Evolutionary conservation across 2,797 vertebrate genomes (phyloP), one percentile per base, ranked within the genome.

Genomic region (Pterois miles): DNA sequence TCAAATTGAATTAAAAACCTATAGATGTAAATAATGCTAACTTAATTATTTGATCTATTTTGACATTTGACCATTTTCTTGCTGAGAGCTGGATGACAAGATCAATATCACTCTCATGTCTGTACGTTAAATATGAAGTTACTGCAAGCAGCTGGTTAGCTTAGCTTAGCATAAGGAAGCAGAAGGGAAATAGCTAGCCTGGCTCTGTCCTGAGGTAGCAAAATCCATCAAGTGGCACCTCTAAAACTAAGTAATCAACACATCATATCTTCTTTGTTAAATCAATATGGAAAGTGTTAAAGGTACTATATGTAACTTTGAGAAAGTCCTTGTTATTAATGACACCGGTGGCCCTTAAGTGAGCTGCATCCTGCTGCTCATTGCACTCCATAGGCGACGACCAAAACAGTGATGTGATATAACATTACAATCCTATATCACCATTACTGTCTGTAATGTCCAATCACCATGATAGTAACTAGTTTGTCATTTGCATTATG

Each of bases 1-100:
- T 62, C 36, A 27, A 29, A 63, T 9, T 60, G 3, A 66, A 76
- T 76, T 65, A 34, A 65, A 82, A 57, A 77, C 27, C 73, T 43
- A 56, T 52, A 46, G 65, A 56, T 60, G 27, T 27, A 20, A 18
- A 34, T 22, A 53, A 11, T 62, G 27, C 16, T 25, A 54, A 52
- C 9, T 2, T 52, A 40, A 40, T 25, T 25, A 27, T n/a, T n/a
- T 34, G n/a, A 22, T 5, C 27, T 22, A 20, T n/a, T 31, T 10
- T 68, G 18, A 79, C 65, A 31, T 36, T 18, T 13, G 11, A 7
- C 9, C 3, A 1, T 3, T 38, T 38, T 18, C n/a, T 36, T 34
- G n/a, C 40, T 43, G 18, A 62, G 34, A 68, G 38, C 11, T 23
- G 8, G 29, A 50, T 31, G 23, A 36, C 12, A 33, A 34, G 22